phyloP scores from a whole-genome alignment of 2,888 invertebrate genomes.

The Bombylius major region DNA sequence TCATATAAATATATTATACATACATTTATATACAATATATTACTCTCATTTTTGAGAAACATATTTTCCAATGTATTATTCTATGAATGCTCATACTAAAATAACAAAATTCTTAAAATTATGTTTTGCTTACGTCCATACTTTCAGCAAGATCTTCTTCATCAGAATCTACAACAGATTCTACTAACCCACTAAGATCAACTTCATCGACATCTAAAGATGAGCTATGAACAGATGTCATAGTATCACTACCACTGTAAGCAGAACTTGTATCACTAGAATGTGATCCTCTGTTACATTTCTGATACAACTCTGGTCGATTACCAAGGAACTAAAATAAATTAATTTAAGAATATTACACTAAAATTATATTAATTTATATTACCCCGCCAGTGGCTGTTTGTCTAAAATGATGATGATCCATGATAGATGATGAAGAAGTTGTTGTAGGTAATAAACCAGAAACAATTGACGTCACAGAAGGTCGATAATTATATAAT shows the following conservation, averaged over 20 bases:
- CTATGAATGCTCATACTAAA: background rate
- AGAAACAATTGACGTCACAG: background rate
- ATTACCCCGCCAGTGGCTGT: constrained; percentile 13
- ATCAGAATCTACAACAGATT: constrained; percentile 92
- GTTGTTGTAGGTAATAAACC: background rate
- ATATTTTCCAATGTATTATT: too few relatives aligned
- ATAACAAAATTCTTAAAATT: background rate
- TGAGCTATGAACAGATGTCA: constrained; percentile 85
- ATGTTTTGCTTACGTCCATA: constrained; percentile 53
- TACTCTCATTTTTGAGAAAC: too few relatives aligned
- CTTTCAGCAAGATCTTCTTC: constrained; percentile 84
- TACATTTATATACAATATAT: too few relatives aligned
- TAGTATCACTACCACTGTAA: constrained; percentile 91
- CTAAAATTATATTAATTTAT: background rate
- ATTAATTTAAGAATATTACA: background rate
- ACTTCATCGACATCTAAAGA: constrained; percentile 72
- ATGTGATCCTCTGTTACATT: constrained; percentile 69
- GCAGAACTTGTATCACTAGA: constrained; percentile 93
- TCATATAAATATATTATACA: too few relatives aligned
- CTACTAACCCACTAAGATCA: constrained; percentile 85
- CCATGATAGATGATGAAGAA: constrained; percentile 6
- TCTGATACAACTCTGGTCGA: constrained; percentile 66
- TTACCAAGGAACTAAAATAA: constrained; percentile 11
- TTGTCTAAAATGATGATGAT: constrained; percentile 14
- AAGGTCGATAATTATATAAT: background rate